Percentiles rank a stretch among this genome's conserved stretches.
These are phyloP conservation scores for Chydorus sphaericus DNA, from an alignment of 2,888 invertebrate genomes.

Conservation along the genomic window DNA sequence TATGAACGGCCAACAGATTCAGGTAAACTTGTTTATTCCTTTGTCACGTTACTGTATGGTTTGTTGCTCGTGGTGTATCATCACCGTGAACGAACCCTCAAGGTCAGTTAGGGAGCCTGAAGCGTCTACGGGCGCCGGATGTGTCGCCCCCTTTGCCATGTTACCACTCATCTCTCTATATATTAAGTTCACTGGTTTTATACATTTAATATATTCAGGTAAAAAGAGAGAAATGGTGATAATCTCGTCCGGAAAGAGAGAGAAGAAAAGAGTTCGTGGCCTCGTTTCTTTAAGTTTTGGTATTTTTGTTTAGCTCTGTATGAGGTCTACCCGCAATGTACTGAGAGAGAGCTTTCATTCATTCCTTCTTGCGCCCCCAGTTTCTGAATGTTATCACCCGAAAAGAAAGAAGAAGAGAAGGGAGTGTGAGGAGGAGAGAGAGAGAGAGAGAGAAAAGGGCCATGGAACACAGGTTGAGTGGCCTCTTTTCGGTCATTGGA, in stretches of 20 bases:
- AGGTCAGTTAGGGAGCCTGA: constrained; percentile 5
- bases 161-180: not conserved
- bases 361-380: no score
- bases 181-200: not conserved
- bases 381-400: no score
- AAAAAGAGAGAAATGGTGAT: not conserved
- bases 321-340: no score
- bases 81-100: no score
- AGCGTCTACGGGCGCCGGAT: constrained; percentile 10
- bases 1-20: constrained; percentile 52
- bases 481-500: constrained; percentile 13
- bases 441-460: constrained; percentile 4
- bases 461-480: constrained; percentile 12
- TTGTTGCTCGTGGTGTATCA: not conserved
- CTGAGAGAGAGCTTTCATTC: no score
- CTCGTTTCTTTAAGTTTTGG: no score
- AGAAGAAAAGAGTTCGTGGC: no score
- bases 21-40: constrained; percentile 39
- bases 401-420: not conserved
- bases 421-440: not conserved
- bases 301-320: no score
- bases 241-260: no score
- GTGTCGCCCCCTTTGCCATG: constrained; percentile 6
- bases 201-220: not conserved
- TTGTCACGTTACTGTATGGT: not conserved